Percentiles rank a stretch among this genome's conserved stretches.
Evolutionary conservation across 2,113 vertebrate genomes (phyloP).

Genomic region (Turnix velox): DNA sequence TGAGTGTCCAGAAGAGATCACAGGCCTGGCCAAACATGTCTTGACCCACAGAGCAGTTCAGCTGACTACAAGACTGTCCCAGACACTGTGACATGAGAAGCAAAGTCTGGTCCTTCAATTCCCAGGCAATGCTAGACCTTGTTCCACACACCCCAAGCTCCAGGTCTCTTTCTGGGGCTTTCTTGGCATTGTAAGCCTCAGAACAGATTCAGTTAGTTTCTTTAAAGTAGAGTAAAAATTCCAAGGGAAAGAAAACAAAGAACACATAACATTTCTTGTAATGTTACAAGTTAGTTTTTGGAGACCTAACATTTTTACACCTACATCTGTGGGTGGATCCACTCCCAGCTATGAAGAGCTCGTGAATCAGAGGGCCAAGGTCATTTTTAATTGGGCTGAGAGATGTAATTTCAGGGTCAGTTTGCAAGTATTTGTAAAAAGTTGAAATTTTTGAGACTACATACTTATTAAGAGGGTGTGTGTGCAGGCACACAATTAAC

Average conservation of each 20-base stretch:
- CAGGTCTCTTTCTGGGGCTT: background rate
- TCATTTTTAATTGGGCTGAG: background rate
- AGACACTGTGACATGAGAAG: background rate
- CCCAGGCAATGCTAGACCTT: rapidly evolving
- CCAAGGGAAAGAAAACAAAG: background rate
- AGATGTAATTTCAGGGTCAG: background rate
- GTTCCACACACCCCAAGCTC: rapidly evolving
- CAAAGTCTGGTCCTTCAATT: rapidly evolving
- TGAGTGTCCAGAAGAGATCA: background rate
- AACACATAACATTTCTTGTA: background rate
- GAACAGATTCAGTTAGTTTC: background rate
- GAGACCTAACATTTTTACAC: background rate
- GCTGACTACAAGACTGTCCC: background rate
- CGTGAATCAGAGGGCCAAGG: background rate
- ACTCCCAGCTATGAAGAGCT: background rate
- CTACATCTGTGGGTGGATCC: background rate
- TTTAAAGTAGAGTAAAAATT: background rate
- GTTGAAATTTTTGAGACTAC: background rate
- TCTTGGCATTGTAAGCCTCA: background rate
- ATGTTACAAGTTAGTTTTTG: background rate
- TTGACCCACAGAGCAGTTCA: background rate
- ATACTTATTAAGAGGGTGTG: background rate
- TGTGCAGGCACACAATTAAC: slow-evolving; percentile 12
- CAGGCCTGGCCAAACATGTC: background rate
- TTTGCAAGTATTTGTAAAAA: background rate